These are phyloP conservation scores for Otolemur crassicaudatus DNA, from an alignment of 2,797 vertebrate genomes.

Conservation along the genomic window DNA sequence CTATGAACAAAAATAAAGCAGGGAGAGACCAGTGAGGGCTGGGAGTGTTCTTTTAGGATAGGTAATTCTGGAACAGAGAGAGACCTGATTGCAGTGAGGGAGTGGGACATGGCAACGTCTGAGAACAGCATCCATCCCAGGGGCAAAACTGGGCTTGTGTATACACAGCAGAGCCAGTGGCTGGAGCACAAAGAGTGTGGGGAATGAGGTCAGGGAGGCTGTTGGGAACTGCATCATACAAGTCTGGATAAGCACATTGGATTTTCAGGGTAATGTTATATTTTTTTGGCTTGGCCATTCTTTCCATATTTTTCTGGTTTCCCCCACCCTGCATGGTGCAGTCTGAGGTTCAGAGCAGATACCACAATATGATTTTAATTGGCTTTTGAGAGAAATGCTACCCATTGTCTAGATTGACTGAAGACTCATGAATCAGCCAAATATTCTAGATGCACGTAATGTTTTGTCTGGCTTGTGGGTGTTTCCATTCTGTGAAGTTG, in stretches of 20 bases:
- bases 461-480: background rate
- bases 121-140: background rate
- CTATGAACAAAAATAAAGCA: background rate
- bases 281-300: background rate
- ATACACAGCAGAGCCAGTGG: background rate
- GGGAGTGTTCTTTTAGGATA: background rate
- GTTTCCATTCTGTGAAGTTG: constrained; percentile 17
- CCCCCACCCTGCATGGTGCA: background rate
- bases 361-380: background rate
- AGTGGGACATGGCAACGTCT: background rate
- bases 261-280: background rate
- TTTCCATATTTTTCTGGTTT: background rate
- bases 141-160: background rate
- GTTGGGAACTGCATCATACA: background rate
- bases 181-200: background rate
- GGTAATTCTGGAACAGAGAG: background rate
- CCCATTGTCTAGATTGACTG: background rate
- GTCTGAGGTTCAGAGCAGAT: background rate
- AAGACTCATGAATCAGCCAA: background rate
- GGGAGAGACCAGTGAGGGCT: background rate
- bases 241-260: background rate
- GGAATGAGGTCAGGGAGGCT: background rate
- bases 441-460: background rate
- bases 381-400: background rate
- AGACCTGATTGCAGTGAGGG: background rate